Percentiles rank a stretch among this genome's conserved stretches.
Conservation (phyloP, 2,888 invertebrate genomes). For the Callyntrura guangdongensis region DNA sequence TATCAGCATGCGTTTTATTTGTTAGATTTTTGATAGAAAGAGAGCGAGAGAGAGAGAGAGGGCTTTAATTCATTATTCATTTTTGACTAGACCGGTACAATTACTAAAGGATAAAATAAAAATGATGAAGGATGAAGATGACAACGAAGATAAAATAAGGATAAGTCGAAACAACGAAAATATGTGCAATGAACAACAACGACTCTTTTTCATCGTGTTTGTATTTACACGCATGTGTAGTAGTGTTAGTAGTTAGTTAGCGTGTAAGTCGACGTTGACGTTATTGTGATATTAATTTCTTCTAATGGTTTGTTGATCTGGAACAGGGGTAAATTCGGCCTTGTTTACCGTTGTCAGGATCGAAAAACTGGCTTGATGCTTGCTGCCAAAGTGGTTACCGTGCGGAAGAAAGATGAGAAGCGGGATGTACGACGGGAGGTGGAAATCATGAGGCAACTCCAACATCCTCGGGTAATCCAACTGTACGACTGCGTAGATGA, state of each 20-base stretch:
- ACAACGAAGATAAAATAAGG: too few species aligned
- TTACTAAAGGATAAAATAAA: too few species aligned
- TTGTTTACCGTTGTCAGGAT: slow-evolving; percentile 97
- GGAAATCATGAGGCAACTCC: slow-evolving; percentile 97
- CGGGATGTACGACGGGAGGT: slow-evolving; percentile 98
- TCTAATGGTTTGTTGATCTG: slow-evolving; percentile 85
- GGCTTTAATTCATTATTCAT: too few species aligned
- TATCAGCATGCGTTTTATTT: too few species aligned
- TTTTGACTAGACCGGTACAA: too few species aligned
- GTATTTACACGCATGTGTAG: too few species aligned
- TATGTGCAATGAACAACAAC: background rate
- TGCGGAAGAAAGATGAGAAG: slow-evolving; percentile 94
- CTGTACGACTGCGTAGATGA: slow-evolving; percentile 98
- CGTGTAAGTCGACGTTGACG: too few species aligned
- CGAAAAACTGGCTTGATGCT: slow-evolving; percentile 92
- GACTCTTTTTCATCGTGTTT: background rate
- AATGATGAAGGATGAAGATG: too few species aligned
- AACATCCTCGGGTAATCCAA: slow-evolving; percentile 98
- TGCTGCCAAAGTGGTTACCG: slow-evolving; percentile 97
- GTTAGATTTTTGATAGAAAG: too few species aligned
- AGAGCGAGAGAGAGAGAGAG: too few species aligned
- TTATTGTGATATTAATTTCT: slow-evolving; percentile 32
- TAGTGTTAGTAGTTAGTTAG: too few species aligned
- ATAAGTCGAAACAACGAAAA: too few species aligned
- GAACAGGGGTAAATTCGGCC: slow-evolving; percentile 97